These are phyloP conservation scores for Nomada ruficornis DNA, from an alignment of 2,888 invertebrate species.

Conservation along the genomic window DNA sequence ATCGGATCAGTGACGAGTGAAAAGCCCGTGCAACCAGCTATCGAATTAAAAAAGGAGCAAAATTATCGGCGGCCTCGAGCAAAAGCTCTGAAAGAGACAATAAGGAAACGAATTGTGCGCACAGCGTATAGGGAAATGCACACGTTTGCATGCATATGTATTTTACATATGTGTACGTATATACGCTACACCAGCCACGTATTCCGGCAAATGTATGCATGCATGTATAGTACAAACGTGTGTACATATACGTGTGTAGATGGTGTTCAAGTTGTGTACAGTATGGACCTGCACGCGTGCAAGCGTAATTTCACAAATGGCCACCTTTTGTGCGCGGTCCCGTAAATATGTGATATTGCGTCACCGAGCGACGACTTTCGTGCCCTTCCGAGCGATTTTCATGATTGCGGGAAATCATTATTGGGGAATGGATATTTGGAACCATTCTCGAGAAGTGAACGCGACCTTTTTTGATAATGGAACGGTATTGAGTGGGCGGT, in stretches of 20 bases:
- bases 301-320: slow-evolving; percentile 71
- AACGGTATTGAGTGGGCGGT: not conserved
- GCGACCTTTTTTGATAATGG: not conserved
- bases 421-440: slow-evolving; percentile 1
- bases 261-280: slow-evolving; percentile 3
- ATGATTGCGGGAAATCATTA: slow-evolving; percentile 45
- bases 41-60: slow-evolving; percentile 10
- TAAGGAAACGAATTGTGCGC: slow-evolving; percentile 31
- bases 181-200: slow-evolving; percentile 9
- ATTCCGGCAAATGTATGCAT: not conserved
- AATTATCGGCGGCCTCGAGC: not conserved
- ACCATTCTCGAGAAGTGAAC: not conserved
- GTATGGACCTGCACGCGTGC: slow-evolving; percentile 7
- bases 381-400: slow-evolving; percentile 54
- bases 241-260: not conserved
- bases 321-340: slow-evolving; percentile 56
- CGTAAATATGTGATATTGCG: slow-evolving; percentile 69
- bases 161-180: too few relatives aligned
- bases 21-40: slow-evolving; percentile 4
- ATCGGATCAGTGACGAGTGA: not conserved
- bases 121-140: not conserved
- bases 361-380: slow-evolving; percentile 55
- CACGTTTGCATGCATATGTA: too few relatives aligned
- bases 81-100: slow-evolving; percentile 8
- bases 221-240: too few relatives aligned